phyloP scores from a whole-genome alignment of 2,797 vertebrate species.

The Micrastur ruficollis region DNA sequence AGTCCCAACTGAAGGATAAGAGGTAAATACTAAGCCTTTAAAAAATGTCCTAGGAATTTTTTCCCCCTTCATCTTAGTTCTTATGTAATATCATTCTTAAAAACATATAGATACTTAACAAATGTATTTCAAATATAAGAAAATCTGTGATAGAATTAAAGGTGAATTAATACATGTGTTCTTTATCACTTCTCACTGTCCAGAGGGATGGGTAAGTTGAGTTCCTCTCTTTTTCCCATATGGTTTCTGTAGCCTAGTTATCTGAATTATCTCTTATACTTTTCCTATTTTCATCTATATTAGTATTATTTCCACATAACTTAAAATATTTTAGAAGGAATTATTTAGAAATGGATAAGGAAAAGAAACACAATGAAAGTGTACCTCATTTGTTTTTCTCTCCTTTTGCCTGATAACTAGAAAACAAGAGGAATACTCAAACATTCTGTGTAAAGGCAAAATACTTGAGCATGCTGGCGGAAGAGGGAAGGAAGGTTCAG shows the following conservation, averaged over 20 bases:
- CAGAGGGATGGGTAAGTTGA: background rate
- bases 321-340: background rate
- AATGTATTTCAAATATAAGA: background rate
- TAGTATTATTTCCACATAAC: background rate
- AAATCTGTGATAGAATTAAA: background rate
- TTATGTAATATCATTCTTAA: background rate
- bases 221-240: background rate
- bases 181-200: background rate
- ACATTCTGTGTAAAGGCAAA: background rate
- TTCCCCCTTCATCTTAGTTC: background rate
- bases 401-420: background rate
- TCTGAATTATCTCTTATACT: background rate
- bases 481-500: background rate
- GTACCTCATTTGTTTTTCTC: background rate
- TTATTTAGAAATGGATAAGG: background rate
- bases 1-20: background rate
- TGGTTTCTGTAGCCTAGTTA: background rate
- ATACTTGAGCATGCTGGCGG: background rate
- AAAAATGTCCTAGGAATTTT: background rate
- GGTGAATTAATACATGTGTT: background rate
- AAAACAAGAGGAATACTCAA: background rate
- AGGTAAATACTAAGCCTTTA: background rate
- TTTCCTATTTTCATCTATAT: background rate
- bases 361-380: background rate
- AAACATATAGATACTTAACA: background rate